Evolutionary conservation across 1,140 invertebrate species (phyloP).

Genomic region (fruit fly (Drosophila melanogaster)): DNA sequence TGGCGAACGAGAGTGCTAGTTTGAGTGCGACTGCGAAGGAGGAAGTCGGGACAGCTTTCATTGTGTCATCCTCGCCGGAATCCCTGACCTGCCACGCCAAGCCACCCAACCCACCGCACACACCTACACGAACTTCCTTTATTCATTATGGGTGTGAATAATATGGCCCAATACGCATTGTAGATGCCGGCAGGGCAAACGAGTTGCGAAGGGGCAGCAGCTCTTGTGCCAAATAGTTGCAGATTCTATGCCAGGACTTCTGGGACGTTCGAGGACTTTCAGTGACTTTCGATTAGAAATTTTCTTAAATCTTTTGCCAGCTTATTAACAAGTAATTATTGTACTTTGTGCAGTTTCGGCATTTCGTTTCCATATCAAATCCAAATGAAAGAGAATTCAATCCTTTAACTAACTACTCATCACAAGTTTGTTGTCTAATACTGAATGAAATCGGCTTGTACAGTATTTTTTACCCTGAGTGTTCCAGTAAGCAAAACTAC

Average conservation of each 20-base stretch:
- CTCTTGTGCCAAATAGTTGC: slow-evolving; percentile 32
- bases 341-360: too few relatives aligned
- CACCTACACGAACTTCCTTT: slow-evolving; percentile 34
- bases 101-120: not conserved
- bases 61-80: slow-evolving; percentile 51
- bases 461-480: too few relatives aligned
- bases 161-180: slow-evolving; percentile 53
- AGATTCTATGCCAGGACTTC: not conserved
- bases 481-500: too few relatives aligned
- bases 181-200: slow-evolving; percentile 4
- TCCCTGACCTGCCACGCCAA: slow-evolving; percentile 23
- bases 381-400: too few relatives aligned
- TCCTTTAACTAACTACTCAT: too few relatives aligned
- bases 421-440: too few relatives aligned
- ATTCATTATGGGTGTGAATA: slow-evolving; percentile 73
- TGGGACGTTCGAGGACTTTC: slow-evolving; percentile 3
- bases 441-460: too few relatives aligned
- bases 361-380: too few relatives aligned
- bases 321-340: too few relatives aligned
- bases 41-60: slow-evolving; percentile 29
- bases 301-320: too few relatives aligned
- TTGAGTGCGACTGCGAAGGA: not conserved
- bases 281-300: too few relatives aligned
- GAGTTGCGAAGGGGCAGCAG: not conserved
- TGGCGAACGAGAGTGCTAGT: not conserved